Base-by-base conservation (phyloP, 2,888 invertebrate genomes). In the Pristionchus japonicus region DNA sequence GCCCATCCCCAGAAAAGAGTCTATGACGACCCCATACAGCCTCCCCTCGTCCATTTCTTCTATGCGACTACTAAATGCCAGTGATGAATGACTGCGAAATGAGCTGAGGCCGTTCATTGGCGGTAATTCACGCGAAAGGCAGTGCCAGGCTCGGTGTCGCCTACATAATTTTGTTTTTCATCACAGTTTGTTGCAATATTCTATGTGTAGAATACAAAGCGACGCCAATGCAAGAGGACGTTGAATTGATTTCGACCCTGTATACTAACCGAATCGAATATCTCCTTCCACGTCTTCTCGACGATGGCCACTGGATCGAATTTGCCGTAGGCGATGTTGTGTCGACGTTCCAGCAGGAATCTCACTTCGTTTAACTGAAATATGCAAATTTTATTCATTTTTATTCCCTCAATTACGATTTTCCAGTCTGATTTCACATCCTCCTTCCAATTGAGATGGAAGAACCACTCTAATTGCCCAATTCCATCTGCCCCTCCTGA, bases 281-380 rank as follows among this genome's bases (percentile, higher is more conserved):
- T 70, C 47, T 86, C 49, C 86, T 47, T 70, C 86, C 86, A 86
- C 43, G 67, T 86, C 70, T 47, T 86, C 47, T 70, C 86, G 11
- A 70, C 70, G 31, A 37, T 6, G 1, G 31, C 15, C 20, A 86
- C n/a, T n/a, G n/a, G n/a, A 34, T 70, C 43, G 86, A 86, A 86
- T 3, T 23, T 23, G 7, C 86, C 86, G 20, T 27, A 34, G 13
- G 47, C 86, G 70, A 86, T 47, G 23, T 67, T 70, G 49, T 86
- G 86, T 15, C 86, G 86, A 49, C 70, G 70, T 15, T 86, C 86
- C 47, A 86, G n/a, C 13, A 49, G 86, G n/a, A 70, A 70, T 17
- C 23, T 13, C n/a, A 86, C 67, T 31, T 86, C 86, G 27, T 49
- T 11, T 11, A 86, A 37, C 86, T 86, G 47, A 9, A 7, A 67